Evolutionary conservation across 2,888 invertebrate species (phyloP), one percentile per base, ranked within the genome.

Genomic region (Scaptomyza caliginosa): DNA sequence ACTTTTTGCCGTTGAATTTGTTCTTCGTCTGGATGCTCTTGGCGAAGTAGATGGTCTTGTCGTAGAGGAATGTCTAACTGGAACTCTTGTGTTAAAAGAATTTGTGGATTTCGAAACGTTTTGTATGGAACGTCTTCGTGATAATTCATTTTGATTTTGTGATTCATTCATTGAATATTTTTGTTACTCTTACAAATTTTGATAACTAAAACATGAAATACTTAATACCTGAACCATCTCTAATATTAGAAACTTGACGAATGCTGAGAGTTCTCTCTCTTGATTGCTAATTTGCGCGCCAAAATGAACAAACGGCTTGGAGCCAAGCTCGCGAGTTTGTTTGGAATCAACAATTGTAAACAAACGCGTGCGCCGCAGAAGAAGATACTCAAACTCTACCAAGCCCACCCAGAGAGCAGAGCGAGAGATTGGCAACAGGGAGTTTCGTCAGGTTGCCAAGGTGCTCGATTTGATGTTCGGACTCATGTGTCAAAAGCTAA

Each of bases 371-470:
- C 85, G 82, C 84, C 67, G 36, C 62, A 49, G 57, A 21, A 38
- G 28, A 50, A 26, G 21, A 30, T 23, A n/a, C 30, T 5, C 3
- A 3, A n/a, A 10, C 38, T 11, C 49, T 48, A 64, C 6, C 34
- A 1, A 7, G 34, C 19, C 10, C 42, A 10, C 5, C 13, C 4
- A 38, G 5, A 7, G 0, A 4, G 11, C 2, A 28, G 43, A 43
- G 16, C 13, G 7, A 4, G n/a, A n/a, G 13, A 23, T 21, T 26
- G 26, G 58, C 26, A 19, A 32, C 69, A 68, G 67, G 67, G 60
- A 67, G 72, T 59, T 88, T 86, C 89, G 90, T 89, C 74, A 67
- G 67, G 90, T 90, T 89, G 83, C 89, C 80, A 88, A 78, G 90
- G 87, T 71, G 74, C 76, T 70, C 48, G 43, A 13, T n/a, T n/a